phyloP scores from a whole-genome alignment of 2,888 invertebrate species.

The Acleris emargana region DNA sequence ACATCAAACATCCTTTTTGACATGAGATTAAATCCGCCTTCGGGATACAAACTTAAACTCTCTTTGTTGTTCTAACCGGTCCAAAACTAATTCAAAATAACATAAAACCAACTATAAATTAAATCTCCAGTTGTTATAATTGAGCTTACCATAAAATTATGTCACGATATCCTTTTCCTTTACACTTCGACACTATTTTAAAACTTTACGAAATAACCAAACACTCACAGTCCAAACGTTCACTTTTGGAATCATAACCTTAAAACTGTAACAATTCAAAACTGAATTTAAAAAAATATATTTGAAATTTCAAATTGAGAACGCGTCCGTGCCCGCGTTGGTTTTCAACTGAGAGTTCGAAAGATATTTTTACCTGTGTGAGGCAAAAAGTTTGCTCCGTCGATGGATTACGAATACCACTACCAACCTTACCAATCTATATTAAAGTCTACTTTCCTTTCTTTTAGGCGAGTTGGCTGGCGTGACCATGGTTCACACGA shows the following conservation, averaged over 20 bases:
- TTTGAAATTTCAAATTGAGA: conserved; percentile 25
- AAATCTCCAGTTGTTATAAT: conserved; percentile 18
- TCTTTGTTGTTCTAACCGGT: conserved; percentile 37
- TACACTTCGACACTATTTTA: conserved; percentile 40
- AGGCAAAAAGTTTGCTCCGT: conserved; percentile 67
- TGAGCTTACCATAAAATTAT: conserved; percentile 57
- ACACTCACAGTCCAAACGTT: conserved; percentile 19
- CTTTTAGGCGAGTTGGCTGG: conserved; percentile 55
- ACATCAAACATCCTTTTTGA: conserved; percentile 54
- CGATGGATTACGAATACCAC: conserved; percentile 45
- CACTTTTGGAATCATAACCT: conserved; percentile 31
- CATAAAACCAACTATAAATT: conserved; percentile 10
- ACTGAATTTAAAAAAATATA: conserved; percentile 24
- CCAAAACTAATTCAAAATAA: conserved; percentile 8
- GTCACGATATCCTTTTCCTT: conserved; percentile 61
- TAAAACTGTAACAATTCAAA: conserved; percentile 20
- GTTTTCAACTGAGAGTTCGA: conserved; percentile 69
- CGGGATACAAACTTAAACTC: conserved; percentile 61
- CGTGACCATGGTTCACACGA: conserved; percentile 53
- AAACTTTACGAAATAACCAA: conserved; percentile 1
- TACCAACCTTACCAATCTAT: conserved; percentile 38
- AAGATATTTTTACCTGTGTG: conserved; percentile 80
- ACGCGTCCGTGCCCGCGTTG: conserved; percentile 61
- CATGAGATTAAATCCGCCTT: conserved; percentile 55
- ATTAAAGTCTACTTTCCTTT: conserved; percentile 42